phyloP scores from a whole-genome alignment of 1,140 invertebrate species.

The Drosophila pandora region DNA sequence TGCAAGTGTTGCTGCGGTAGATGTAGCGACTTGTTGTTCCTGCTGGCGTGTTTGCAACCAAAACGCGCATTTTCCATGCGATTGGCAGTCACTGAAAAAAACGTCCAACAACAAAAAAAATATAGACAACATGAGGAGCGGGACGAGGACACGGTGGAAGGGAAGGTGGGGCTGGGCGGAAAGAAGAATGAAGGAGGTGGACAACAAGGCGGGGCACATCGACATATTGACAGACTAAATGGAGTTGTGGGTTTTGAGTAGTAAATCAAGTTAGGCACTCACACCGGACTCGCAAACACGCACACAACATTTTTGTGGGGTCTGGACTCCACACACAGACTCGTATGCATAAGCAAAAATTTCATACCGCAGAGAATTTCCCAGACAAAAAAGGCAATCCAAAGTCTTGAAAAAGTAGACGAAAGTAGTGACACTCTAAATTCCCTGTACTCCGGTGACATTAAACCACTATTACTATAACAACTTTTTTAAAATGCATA shows the following conservation, averaged over 20 bases:
- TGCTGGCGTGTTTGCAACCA: conserved; percentile 63
- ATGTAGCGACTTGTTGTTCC: conserved; percentile 37
- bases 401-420: too few species aligned
- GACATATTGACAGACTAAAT: conserved; percentile 83
- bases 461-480: too few species aligned
- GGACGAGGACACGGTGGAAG: neutral
- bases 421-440: neutral
- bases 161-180: conserved; percentile 9
- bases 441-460: neutral
- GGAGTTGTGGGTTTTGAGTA: conserved; percentile 83
- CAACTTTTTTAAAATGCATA: too few species aligned
- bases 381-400: conserved; percentile 15
- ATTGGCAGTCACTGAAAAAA: conserved; percentile 44
- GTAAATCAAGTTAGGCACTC: conserved; percentile 81
- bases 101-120: conserved; percentile 21
- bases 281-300: conserved; percentile 38
- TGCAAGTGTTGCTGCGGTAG: conserved; percentile 26
- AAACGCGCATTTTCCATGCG: conserved; percentile 74
- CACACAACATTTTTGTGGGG: conserved; percentile 14
- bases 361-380: conserved; percentile 69
- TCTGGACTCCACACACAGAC: conserved; percentile 18
- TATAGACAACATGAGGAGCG: conserved; percentile 6
- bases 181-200: conserved; percentile 32
- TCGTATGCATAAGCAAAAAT: conserved; percentile 71
- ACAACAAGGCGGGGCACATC: conserved; percentile 72